phyloP scores from a whole-genome alignment of 2,888 invertebrate species.

The Pristionchus entomophagus region DNA sequence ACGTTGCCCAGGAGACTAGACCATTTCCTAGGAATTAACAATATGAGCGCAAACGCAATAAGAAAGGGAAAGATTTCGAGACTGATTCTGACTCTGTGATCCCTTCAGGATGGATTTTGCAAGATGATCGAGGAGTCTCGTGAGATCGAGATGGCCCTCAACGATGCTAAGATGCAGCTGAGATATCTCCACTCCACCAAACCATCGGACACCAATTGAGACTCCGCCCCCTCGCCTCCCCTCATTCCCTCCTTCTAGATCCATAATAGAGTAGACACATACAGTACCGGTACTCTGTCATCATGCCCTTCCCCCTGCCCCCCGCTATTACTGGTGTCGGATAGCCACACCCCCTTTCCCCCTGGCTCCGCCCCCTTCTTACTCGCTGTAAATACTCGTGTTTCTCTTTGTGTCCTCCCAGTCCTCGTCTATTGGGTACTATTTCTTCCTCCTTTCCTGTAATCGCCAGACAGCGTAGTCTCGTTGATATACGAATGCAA shows the following conservation, averaged over 20 bases:
- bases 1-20: no score
- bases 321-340: conserved; percentile 4
- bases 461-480: conserved; percentile 20
- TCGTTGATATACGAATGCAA: no score
- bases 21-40: no score
- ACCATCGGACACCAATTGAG: background rate
- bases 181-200: conserved; percentile 14
- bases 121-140: conserved; percentile 49
- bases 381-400: conserved; percentile 36
- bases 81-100: background rate
- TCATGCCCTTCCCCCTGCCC: background rate
- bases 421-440: background rate
- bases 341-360: background rate
- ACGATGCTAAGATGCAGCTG: conserved; percentile 43
- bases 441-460: background rate
- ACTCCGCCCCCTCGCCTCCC: no score
- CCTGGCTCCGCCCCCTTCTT: background rate
- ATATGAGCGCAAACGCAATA: no score
- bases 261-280: conserved; percentile 25
- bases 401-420: background rate
- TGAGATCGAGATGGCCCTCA: conserved; percentile 40
- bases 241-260: background rate
- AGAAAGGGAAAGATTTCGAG: no score
- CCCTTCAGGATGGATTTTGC: conserved; percentile 32
- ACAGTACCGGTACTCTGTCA: background rate